Conservation (phyloP, 2,113 vertebrate genomes). For the Choloepus hoffmanni region DNA sequence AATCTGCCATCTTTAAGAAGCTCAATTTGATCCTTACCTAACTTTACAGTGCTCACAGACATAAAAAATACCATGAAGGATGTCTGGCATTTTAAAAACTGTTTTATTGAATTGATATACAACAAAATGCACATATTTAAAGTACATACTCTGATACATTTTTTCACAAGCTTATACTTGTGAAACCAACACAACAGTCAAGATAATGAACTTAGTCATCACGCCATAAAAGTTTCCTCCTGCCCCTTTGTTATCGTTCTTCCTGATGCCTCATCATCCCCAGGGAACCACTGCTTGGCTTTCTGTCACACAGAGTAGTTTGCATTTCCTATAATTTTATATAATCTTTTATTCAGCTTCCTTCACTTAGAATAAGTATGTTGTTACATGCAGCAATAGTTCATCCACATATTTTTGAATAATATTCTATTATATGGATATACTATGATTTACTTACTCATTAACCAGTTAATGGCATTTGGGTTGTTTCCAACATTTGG, state of each 20-base stretch:
- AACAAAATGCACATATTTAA: background rate
- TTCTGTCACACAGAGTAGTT: background rate
- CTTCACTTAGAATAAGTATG: background rate
- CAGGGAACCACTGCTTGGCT: background rate
- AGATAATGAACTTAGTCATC: background rate
- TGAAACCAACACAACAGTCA: background rate
- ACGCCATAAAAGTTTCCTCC: background rate
- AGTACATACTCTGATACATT: background rate
- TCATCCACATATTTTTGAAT: background rate
- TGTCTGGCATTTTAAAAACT: too few species aligned
- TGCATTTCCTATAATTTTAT: background rate
- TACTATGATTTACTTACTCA: background rate
- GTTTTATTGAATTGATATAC: background rate
- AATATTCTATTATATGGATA: background rate
- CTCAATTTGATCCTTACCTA: background rate
- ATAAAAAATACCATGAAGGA: background rate
- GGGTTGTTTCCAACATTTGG: background rate
- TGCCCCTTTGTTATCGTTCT: background rate
- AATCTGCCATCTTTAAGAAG: background rate
- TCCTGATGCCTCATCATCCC: background rate
- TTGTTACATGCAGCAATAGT: background rate
- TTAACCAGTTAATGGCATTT: background rate
- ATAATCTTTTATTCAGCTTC: background rate
- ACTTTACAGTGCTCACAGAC: background rate
- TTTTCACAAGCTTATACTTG: background rate